Conservation (phyloP, 2,113 vertebrate species). For the Erinaceus europaeus region DNA sequence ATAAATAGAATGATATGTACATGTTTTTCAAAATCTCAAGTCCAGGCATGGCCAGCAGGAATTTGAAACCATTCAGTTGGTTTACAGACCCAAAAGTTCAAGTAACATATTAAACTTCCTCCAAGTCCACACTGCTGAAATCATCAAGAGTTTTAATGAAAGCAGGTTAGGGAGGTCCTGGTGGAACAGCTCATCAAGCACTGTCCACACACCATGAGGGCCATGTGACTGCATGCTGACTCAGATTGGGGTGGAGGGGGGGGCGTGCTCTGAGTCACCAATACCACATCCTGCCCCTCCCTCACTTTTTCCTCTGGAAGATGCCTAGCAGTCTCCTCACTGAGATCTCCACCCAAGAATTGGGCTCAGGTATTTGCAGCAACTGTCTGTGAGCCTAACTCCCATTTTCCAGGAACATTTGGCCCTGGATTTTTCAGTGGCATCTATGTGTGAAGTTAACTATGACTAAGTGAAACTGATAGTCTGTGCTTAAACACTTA, state of each 20-base stretch:
- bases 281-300: constrained; percentile 75
- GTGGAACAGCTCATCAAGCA: constrained; percentile 44
- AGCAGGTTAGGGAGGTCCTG: background rate
- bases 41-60: background rate
- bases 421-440: background rate
- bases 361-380: constrained; percentile 41
- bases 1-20: background rate
- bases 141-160: constrained; percentile 18
- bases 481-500: background rate
- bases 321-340: constrained; percentile 21
- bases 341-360: background rate
- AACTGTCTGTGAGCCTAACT: constrained; percentile 19
- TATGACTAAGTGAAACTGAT: constrained; percentile 49
- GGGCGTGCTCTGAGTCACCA: constrained; percentile 59
- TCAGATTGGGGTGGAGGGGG: constrained; percentile 49
- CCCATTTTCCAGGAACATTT: constrained; percentile 50
- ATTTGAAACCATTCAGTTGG: background rate
- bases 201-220: constrained; percentile 2
- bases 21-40: background rate
- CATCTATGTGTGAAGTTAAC: constrained; percentile 4
- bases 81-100: background rate
- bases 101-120: background rate
- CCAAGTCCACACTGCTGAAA: background rate
- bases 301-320: constrained; percentile 54
- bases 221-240: constrained; percentile 58